These are phyloP conservation scores for Actinopyga echinites DNA, from an alignment of 53 echinoderm and acorn worm species.

Conservation along the genomic window DNA sequence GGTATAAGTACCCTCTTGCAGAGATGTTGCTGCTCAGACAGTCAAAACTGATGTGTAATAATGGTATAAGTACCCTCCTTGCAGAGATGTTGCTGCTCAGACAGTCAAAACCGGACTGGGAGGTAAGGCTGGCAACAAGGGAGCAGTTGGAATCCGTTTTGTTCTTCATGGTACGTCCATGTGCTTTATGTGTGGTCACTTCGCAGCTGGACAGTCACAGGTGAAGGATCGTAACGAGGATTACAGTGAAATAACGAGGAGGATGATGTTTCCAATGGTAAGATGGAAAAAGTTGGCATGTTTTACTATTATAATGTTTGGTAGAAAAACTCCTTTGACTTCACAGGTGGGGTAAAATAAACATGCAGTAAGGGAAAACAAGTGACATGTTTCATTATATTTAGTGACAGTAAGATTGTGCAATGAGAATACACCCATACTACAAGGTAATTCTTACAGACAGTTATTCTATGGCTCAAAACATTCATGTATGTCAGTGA, in stretches of 20 bases:
- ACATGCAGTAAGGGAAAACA: too few species aligned
- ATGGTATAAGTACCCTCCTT: not conserved
- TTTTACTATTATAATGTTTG: too few species aligned
- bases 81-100: conserved; percentile 82
- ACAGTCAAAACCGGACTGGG: conserved; percentile 94
- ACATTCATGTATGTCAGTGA: too few species aligned
- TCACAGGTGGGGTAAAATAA: too few species aligned
- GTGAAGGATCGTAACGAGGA: conserved; percentile 94
- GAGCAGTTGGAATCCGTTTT: conserved; percentile 83
- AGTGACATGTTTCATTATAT: too few species aligned
- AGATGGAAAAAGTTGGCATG: not conserved
- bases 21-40: conserved; percentile 82
- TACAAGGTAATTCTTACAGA: too few species aligned
- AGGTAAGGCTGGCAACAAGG: conserved; percentile 91
- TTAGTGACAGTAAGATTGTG: too few species aligned
- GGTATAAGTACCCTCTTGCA: not conserved
- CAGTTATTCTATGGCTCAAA: too few species aligned
- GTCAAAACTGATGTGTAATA: conserved; percentile 91
- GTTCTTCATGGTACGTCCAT: conserved; percentile 82
- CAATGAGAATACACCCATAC: too few species aligned
- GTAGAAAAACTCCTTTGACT: too few species aligned
- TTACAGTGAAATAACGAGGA: conserved; percentile 77
- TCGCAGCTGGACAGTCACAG: conserved; percentile 94
- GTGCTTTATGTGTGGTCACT: conserved; percentile 89
- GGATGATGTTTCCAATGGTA: conserved; percentile 96